These are phyloP conservation scores for Cyaniris semiargus DNA, from an alignment of 2,888 invertebrate species.

Conservation along the genomic window DNA sequence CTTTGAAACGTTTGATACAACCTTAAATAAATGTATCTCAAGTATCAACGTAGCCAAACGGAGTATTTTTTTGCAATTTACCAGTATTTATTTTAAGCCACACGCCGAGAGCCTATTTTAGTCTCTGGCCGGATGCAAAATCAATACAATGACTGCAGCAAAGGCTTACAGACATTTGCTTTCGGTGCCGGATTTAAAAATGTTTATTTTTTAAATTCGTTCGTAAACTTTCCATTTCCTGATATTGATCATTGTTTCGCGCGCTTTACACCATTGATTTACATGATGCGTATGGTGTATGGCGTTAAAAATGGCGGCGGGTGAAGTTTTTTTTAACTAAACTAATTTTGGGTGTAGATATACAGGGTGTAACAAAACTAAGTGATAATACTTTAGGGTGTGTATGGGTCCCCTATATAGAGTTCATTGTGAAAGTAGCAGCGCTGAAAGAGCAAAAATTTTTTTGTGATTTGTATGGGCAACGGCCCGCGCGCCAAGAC, in stretches of 20 bases:
- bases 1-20: not conserved
- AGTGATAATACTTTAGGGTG: too few relatives aligned
- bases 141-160: slow-evolving; percentile 71
- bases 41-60: not conserved
- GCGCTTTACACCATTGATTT: slow-evolving; percentile 32
- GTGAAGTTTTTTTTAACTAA: not conserved
- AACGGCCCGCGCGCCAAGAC: too few relatives aligned
- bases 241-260: slow-evolving; percentile 39
- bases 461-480: too few relatives aligned
- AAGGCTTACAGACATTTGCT: slow-evolving; percentile 62
- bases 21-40: not conserved
- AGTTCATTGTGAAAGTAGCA: too few relatives aligned
- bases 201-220: slow-evolving; percentile 45
- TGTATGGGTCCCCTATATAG: too few relatives aligned
- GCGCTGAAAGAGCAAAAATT: too few relatives aligned
- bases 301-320: not conserved
- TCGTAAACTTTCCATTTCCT: slow-evolving; percentile 39
- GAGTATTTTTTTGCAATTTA: slow-evolving; percentile 22
- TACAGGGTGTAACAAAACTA: too few relatives aligned
- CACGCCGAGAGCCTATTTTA: slow-evolving; percentile 55
- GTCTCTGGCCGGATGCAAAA: slow-evolving; percentile 68
- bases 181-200: slow-evolving; percentile 42
- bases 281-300: slow-evolving; percentile 22
- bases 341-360: too few relatives aligned
- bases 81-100: slow-evolving; percentile 26